phyloP scores from a whole-genome alignment of 1,140 invertebrate species.

The Tetragnatha versicolor region DNA sequence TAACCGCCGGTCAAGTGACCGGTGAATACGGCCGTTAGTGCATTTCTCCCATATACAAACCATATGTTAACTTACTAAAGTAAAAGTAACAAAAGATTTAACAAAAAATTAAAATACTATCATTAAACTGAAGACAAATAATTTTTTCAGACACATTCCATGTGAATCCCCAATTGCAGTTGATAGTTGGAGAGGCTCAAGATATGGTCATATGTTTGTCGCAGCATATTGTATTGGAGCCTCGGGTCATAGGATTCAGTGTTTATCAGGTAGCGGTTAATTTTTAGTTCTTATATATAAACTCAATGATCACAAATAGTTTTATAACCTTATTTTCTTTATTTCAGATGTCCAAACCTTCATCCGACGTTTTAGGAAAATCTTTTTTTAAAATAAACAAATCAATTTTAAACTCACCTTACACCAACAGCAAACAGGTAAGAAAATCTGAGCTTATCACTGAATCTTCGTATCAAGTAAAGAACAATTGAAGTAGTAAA shows the following conservation, averaged over 20 bases:
- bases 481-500: too few species aligned
- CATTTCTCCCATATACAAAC: too few species aligned
- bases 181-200: constrained; percentile 79
- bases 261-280: constrained; percentile 73
- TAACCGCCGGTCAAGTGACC: too few species aligned
- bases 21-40: too few species aligned
- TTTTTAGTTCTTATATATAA: neutral
- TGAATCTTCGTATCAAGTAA: too few species aligned
- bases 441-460: too few species aligned
- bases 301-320: neutral
- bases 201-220: constrained; percentile 86
- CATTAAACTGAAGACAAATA: too few species aligned
- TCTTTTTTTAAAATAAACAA: constrained; percentile 88
- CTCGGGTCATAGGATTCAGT: constrained; percentile 92
- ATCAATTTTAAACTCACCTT: constrained; percentile 87
- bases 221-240: constrained; percentile 90
- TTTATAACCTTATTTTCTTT: too few species aligned
- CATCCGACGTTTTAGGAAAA: constrained; percentile 66
- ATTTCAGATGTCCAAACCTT: constrained; percentile 42
- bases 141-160: constrained; percentile 81
- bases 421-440: constrained; percentile 89
- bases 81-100: too few species aligned
- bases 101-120: too few species aligned
- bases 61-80: too few species aligned
- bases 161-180: constrained; percentile 87